Conservation (phyloP, 2,888 invertebrate genomes). For the Synanthedon formicaeformis region DNA sequence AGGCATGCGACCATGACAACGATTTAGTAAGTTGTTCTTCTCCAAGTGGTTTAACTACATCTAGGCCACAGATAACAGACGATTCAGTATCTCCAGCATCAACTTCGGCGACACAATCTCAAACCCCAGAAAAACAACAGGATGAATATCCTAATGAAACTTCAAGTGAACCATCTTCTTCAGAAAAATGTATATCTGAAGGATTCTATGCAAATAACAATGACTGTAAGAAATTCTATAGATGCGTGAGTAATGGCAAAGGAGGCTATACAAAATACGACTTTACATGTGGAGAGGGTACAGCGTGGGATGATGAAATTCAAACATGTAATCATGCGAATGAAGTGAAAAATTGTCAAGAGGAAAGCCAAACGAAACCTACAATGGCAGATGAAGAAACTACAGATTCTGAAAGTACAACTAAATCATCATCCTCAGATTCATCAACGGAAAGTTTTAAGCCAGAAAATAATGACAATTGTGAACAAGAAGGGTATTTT, state of each 20-base stretch:
- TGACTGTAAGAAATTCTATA: slow-evolving; percentile 61
- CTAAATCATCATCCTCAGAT: slow-evolving; percentile 4
- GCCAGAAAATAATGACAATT: slow-evolving; percentile 6
- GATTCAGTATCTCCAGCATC: slow-evolving; percentile 11
- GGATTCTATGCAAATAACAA: slow-evolving; percentile 57
- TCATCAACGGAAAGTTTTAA: slow-evolving; percentile 1
- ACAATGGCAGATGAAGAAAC: slow-evolving; percentile 23
- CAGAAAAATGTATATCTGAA: slow-evolving; percentile 39
- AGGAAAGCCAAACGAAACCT: slow-evolving; percentile 17
- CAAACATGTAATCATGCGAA: slow-evolving; percentile 68
- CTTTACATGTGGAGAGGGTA: slow-evolving; percentile 69
- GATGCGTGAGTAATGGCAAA: slow-evolving; percentile 57
- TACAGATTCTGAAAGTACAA: slow-evolving; percentile 14
- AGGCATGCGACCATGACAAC: slow-evolving; percentile 35
- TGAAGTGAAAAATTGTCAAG: slow-evolving; percentile 42
- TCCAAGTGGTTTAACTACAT: not conserved
- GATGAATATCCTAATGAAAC: slow-evolving; percentile 18
- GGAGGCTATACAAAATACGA: slow-evolving; percentile 63
- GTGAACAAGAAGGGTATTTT: slow-evolving; percentile 72
- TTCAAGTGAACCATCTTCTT: slow-evolving; percentile 10
- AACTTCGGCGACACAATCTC: slow-evolving; percentile 6
- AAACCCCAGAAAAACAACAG: slow-evolving; percentile 14
- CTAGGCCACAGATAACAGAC: slow-evolving; percentile 7
- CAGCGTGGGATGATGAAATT: slow-evolving; percentile 68
- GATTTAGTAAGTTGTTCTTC: slow-evolving; percentile 19